Evolutionary conservation across 1,140 invertebrate genomes (phyloP).

Genomic region (Eufriesea mexicana): DNA sequence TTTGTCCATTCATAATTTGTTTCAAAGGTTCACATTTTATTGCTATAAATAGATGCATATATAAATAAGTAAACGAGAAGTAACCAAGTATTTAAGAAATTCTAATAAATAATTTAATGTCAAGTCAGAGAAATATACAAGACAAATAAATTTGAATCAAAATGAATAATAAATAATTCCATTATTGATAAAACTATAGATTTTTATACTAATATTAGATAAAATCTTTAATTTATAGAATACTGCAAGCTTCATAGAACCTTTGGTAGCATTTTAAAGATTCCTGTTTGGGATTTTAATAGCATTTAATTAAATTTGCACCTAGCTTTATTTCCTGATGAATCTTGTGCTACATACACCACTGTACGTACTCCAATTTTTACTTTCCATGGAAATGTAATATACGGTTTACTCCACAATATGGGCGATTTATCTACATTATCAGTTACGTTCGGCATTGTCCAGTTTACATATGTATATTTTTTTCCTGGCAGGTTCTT

Average conservation of each 20-base stretch:
- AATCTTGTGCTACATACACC: conserved; percentile 83
- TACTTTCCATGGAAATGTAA: conserved; percentile 74
- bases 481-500: conserved; percentile 80
- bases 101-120: no score
- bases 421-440: conserved; percentile 59
- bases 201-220: no score
- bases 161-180: no score
- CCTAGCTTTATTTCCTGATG: conserved; percentile 82
- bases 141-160: no score
- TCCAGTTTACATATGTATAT: conserved; percentile 83
- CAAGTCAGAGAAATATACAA: no score
- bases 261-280: no score
- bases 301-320: conserved; percentile 83
- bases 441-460: conserved; percentile 79
- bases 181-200: no score
- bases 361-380: conserved; percentile 81
- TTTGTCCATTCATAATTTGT: conserved; percentile 80
- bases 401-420: conserved; percentile 72
- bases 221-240: no score
- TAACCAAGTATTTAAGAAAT: no score
- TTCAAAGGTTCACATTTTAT: conserved; percentile 84
- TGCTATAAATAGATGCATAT: conserved; percentile 72
- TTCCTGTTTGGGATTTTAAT: no score
- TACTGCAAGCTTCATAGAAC: no score
- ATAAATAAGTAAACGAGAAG: no score